These are phyloP conservation scores for Ondatra zibethicus DNA, from an alignment of 2,113 vertebrate genomes.

Conservation along the genomic window DNA sequence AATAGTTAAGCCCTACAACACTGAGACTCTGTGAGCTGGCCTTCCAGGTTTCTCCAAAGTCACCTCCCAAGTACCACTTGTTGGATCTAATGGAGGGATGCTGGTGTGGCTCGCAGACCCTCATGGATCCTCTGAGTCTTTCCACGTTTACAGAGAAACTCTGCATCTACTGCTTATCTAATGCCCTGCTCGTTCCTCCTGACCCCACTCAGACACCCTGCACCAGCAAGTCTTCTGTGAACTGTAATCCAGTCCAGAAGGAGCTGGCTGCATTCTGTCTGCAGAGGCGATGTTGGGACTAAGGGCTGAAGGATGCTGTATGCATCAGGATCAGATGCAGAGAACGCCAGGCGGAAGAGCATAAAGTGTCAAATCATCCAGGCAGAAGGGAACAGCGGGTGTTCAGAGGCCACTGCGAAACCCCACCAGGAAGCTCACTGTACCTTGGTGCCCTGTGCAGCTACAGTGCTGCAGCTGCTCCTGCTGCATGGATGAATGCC, in stretches of 20 bases:
- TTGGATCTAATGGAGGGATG: rapidly evolving
- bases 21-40: background rate
- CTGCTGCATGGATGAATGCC: background rate
- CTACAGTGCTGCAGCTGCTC: background rate
- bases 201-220: background rate
- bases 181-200: background rate
- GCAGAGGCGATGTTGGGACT: background rate
- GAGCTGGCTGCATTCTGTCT: background rate
- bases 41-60: background rate
- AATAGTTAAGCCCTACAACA: background rate
- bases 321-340: background rate
- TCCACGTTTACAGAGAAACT: rapidly evolving
- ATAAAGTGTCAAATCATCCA: background rate
- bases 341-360: background rate
- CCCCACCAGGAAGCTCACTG: background rate
- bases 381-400: background rate
- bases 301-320: background rate
- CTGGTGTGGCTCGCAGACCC: rapidly evolving
- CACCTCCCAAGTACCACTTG: background rate
- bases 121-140: rapidly evolving
- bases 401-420: background rate
- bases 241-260: background rate
- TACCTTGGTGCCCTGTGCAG: background rate
- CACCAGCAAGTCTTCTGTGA: background rate
- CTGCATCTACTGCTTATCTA: rapidly evolving